Evolutionary conservation across 2,888 invertebrate species (phyloP), one percentile per base, ranked within the genome.

Genomic region (Scaptomyza tumidula): DNA sequence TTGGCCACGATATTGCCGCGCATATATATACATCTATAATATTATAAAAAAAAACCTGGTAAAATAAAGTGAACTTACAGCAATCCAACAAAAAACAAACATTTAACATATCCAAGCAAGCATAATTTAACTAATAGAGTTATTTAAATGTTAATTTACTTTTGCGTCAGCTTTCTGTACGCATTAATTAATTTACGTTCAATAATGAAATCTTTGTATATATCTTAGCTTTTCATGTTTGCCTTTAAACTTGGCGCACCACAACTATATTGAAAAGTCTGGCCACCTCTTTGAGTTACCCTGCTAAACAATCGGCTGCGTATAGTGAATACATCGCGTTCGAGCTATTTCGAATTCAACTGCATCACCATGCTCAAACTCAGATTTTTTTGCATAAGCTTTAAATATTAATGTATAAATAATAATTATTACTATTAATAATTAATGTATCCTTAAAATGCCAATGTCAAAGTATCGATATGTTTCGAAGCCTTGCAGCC

Each of bases 401-500:
- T n/a, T n/a, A n/a, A n/a, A n/a, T n/a, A n/a, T n/a, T n/a, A n/a
- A n/a, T n/a, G n/a, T n/a, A n/a, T n/a, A n/a, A n/a, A n/a, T n/a
- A n/a, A n/a, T n/a, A n/a, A n/a, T n/a, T n/a, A n/a, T n/a, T n/a
- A n/a, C n/a, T n/a, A n/a, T n/a, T n/a, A n/a, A n/a, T n/a, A n/a
- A 4, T 24, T 24, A 24, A 24, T 24, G 5, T 5, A 24, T 24
- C 3, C 3, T 24, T 24, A 0, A 24, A 24, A 24, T 24, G 14
- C 11, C 1, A 14, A 13, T 29, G 27, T 52, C 11, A 19, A 33
- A 3, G 14, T 55, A 55, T 55, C 55, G 55, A 55, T 46, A 46
- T 1, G 19, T 6, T 19, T 6, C 33, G 2, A 58, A 39, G 2
- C 7, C 9, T 27, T 11, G 14, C 24, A 3, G 13, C 29, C 31